A percentile compares a stretch with the other conserved stretches of the same genome.
phyloP scores from a whole-genome alignment of 2,797 vertebrate genomes.

The Lateolabrax maculatus region DNA sequence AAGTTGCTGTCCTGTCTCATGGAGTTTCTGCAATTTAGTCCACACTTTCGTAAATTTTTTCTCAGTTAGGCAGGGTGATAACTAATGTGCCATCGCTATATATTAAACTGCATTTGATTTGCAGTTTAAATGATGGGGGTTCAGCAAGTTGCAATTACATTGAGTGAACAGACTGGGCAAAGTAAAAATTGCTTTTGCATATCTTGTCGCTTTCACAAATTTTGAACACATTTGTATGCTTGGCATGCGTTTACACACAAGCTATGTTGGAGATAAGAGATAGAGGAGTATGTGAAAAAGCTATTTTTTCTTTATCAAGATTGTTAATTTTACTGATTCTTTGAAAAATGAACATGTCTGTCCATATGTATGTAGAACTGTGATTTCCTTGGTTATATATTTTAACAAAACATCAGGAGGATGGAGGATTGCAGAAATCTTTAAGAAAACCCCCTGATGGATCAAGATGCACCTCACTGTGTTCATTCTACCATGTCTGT shows the following conservation, averaged over 20 bases:
- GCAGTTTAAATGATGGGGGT: neutral
- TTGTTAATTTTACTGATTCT: neutral
- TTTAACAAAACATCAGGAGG: neutral
- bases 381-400: neutral
- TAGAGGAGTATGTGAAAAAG: neutral
- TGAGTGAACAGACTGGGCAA: neutral
- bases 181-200: neutral
- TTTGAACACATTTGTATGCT: neutral
- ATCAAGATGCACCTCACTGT: neutral
- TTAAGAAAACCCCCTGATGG: neutral
- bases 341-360: neutral
- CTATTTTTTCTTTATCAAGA: neutral
- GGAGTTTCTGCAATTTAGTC: neutral
- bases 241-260: neutral
- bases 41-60: neutral
- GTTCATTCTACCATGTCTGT: neutral
- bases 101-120: neutral
- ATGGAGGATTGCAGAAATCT: neutral
- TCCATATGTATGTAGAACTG: neutral
- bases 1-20: neutral
- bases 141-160: neutral
- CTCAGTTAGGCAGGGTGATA: neutral
- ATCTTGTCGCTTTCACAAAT: neutral
- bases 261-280: neutral
- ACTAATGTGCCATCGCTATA: neutral